Evolutionary conservation across 2,888 invertebrate genomes (phyloP), one percentile per base, ranked within the genome.

Genomic region (Limnephilus lunatus): DNA sequence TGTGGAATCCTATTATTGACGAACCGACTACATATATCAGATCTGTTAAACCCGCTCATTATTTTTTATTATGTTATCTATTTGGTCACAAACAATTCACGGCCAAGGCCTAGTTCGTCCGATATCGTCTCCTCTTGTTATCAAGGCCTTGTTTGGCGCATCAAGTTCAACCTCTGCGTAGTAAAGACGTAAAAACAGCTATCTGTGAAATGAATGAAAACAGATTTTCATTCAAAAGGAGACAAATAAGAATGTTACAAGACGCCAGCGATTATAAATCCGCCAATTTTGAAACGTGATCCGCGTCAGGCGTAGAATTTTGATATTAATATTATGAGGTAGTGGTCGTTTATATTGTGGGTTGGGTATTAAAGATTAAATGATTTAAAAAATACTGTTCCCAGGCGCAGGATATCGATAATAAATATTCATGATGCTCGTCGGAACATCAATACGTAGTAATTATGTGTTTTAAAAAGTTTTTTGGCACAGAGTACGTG

Each of bases 371-470:
- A 35, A 83, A 25, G 3, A 83, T 25, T 11, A 25, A 83, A 39
- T 12, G 82, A 35, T 35, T 83, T 11, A 32, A 85, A 32, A 85
- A 25, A 35, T 85, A 35, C n/a, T 32, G 82, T 85, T 85, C 35
- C 25, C 35, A 87, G 53, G 87, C 44, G 53, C 9, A 48, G 12
- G 31, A 31, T 11, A 86, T 48, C 30, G 25, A 31, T 32, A 25
- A 89, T 89, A 44, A 89, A 89, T 89, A 81, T 89, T 89, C 88
- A 89, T 81, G 68, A 81, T 80, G 25, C 32, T 80, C 12, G 35
- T 32, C 35, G 81, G 81, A 31, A 32, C 35, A 80, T 80, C 35
- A 89, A 81, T 25, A 81, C 81, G 81, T 19, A 32, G 80, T 89
- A 19, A 39, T 81, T 89, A 89, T 89, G 35, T 80, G 5, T 80